These are phyloP conservation scores for Gymnocephalus cernua DNA, from an alignment of 2,113 vertebrate genomes.

Conservation along the genomic window DNA sequence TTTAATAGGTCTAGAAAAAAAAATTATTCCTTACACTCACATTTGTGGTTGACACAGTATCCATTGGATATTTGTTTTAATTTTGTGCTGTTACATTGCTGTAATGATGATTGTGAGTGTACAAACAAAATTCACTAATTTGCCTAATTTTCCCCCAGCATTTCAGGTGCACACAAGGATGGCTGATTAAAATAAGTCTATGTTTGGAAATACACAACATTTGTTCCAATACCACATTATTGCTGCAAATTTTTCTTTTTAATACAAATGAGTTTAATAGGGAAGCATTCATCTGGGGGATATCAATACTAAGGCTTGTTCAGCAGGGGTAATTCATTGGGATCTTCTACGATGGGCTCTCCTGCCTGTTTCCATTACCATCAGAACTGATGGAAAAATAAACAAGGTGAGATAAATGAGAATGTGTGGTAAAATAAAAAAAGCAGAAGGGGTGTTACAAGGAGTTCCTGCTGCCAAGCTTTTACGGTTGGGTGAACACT, in stretches of 20 bases:
- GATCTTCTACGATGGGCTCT: conserved; percentile 67
- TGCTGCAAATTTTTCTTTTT: too few relatives aligned
- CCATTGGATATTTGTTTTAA: conserved; percentile 22
- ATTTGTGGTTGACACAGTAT: background rate
- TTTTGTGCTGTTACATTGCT: background rate
- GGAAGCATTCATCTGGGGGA: conserved; percentile 62
- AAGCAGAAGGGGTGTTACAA: conserved; percentile 35
- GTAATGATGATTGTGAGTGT: background rate
- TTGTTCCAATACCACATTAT: background rate
- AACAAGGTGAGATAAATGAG: conserved; percentile 57
- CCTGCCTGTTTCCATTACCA: conserved; percentile 74
- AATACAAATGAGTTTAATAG: conserved; percentile 80
- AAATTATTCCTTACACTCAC: background rate
- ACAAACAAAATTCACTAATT: conserved; percentile 28
- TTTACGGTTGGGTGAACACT: conserved; percentile 25
- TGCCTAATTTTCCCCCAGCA: background rate
- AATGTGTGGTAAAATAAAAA: conserved; percentile 23
- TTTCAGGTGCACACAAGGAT: background rate
- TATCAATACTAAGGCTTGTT: conserved; percentile 59
- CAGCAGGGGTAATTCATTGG: conserved; percentile 65
- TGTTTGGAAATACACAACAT: background rate
- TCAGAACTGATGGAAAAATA: conserved; percentile 58
- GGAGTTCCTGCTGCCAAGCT: conserved; percentile 31
- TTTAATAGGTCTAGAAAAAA: conserved; percentile 20
- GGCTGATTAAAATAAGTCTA: conserved; percentile 2